phyloP scores from a whole-genome alignment of 2,797 vertebrate genomes.

The Eulemur rubriventer region DNA sequence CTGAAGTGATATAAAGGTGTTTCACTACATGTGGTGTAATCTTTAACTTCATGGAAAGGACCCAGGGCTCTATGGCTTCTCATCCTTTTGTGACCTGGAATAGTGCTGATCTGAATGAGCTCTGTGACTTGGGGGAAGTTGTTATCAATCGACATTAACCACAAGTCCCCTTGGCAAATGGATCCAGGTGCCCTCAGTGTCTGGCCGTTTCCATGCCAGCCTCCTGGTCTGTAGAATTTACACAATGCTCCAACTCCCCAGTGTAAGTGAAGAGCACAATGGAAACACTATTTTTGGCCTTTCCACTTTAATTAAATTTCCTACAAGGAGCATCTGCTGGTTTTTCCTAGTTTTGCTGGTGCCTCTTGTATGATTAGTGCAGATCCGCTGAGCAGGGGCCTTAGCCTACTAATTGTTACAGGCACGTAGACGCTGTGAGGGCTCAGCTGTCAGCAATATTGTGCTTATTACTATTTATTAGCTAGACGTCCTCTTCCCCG shows the following conservation, averaged over 20 bases:
- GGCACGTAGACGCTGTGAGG: background rate
- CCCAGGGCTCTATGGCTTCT: background rate
- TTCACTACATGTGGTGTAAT: background rate
- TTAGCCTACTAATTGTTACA: background rate
- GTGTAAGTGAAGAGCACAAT: background rate
- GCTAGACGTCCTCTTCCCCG: background rate
- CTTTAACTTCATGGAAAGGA: conserved; percentile 24
- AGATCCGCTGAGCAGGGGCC: background rate
- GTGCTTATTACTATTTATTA: background rate
- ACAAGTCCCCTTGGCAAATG: background rate
- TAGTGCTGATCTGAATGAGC: background rate
- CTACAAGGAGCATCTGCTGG: background rate
- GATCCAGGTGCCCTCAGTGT: background rate
- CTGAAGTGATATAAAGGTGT: background rate
- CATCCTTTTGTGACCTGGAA: background rate
- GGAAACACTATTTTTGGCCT: background rate
- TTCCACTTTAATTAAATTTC: conserved; percentile 33
- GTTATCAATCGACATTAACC: background rate
- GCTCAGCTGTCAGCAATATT: background rate
- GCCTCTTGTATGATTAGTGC: background rate
- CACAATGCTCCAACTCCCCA: background rate
- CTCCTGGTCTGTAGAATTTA: background rate
- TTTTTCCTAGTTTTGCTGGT: background rate
- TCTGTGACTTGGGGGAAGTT: background rate
- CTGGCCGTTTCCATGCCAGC: background rate